Evolutionary conservation across 2,113 vertebrate genomes (phyloP), one percentile per base, ranked within the genome.

Genomic region (Dromas ardeola): DNA sequence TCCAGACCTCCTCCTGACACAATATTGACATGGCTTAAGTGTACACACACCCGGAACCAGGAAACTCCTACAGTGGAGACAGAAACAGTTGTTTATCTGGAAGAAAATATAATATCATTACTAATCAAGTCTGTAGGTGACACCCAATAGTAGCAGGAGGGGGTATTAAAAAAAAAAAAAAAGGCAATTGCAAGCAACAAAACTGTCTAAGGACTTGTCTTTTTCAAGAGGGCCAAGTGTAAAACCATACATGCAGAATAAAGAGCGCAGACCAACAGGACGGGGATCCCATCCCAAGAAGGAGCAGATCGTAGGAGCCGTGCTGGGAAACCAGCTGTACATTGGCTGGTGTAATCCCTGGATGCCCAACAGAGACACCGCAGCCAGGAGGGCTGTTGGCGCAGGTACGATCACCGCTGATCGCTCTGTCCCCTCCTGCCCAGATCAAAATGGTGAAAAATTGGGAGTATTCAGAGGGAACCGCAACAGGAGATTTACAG

Each of bases 1-100:
- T 53, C 73, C 83, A 94, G 71, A 90, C 55, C 89, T 94, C 80
- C 91, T 91, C 93, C 93, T 85, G 74, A 91, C 66, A 84, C 74
- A 90, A 25, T 80, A 85, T 32, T 96, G 90, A 94, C 92, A 82
- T 3, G 8, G 62, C 70, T 70, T 62, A 81, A 82, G 84, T 40
- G 79, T 43, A 58, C n/a, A 50, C 90, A 61, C 65, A 95, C 88
- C 65, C 21, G 1, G 86, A 86, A 81, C 70, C 21, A 18, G 92
- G 90, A 76, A 92, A 88, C 73, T 94, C 87, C 89, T 69, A 82
- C 84, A 34, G 25, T 2, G 49, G 32, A 79, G 58, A 69, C 3
- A 80, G 40, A 52, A 93, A 53, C 58, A 84, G 30, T 70, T 83
- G 85, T 88, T 82, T 78, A 74, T 79, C 83, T 94, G 81, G 36